Conservation (phyloP, 2,888 invertebrate genomes). For the Colletes collaris region DNA sequence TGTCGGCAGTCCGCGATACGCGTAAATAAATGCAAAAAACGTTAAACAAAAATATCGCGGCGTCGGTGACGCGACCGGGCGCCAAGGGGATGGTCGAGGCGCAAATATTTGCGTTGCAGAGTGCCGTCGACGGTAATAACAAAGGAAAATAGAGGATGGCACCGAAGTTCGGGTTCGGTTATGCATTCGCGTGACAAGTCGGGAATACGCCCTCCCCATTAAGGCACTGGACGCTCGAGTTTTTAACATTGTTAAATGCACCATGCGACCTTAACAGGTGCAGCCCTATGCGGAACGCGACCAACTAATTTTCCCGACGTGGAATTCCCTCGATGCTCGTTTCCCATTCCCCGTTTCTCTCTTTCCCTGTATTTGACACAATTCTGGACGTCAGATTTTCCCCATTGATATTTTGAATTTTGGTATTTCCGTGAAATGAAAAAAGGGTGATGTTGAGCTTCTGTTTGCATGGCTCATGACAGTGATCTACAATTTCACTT, state of each 20-base stretch:
- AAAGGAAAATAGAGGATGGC: conserved; percentile 68
- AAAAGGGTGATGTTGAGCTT: no score
- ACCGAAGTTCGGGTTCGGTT: conserved; percentile 31
- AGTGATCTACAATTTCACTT: no score
- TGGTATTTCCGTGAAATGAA: no score
- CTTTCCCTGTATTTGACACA: no score
- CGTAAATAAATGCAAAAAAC: conserved; percentile 55
- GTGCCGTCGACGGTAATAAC: conserved; percentile 69
- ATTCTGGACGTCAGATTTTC: background rate
- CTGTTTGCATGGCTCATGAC: no score
- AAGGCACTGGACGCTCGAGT: conserved; percentile 15
- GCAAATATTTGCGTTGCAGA: conserved; percentile 69
- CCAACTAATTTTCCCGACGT: no score
- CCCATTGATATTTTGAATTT: no score
- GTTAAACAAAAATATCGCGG: conserved; percentile 49
- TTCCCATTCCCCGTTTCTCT: no score
- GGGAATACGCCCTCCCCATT: conserved; percentile 48
- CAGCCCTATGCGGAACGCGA: background rate
- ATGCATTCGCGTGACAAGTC: conserved; percentile 55
- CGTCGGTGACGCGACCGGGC: background rate
- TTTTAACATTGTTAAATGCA: conserved; percentile 25
- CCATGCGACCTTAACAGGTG: conserved; percentile 37
- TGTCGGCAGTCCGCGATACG: conserved; percentile 48
- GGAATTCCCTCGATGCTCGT: no score
- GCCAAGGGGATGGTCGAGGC: conserved; percentile 12